Evolutionary conservation across 2,797 vertebrate species (phyloP).

Genomic region (Epinephelus awoara): DNA sequence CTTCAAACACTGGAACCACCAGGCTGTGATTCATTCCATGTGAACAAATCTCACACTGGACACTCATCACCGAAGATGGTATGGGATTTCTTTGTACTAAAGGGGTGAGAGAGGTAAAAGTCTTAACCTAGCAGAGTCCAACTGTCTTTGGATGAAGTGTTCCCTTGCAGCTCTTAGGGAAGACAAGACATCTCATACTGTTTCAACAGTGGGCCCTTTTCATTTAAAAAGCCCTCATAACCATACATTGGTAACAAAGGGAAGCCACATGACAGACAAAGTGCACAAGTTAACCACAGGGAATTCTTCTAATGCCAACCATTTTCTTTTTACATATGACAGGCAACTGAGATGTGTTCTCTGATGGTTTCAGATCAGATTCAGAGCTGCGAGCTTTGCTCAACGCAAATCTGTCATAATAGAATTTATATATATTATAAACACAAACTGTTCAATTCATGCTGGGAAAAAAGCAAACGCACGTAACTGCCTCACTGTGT

Average conservation of each 20-base stretch:
- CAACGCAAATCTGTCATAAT: neutral
- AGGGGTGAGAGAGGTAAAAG: neutral
- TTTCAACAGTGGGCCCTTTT: neutral
- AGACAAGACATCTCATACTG: neutral
- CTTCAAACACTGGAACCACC: conserved; percentile 10
- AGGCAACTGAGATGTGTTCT: neutral
- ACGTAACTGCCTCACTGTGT: neutral
- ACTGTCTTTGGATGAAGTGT: neutral
- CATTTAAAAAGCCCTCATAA: conserved; percentile 1
- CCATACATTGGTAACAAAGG: conserved; percentile 15
- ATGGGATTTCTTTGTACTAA: neutral
- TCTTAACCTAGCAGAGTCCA: conserved; percentile 5
- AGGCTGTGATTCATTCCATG: conserved; percentile 3
- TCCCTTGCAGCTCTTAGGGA: neutral
- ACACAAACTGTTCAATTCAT: neutral
- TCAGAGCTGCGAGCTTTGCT: neutral
- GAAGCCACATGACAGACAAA: conserved; percentile 22
- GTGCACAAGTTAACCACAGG: conserved; percentile 8
- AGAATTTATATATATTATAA: neutral
- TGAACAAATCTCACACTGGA: conserved; percentile 26
- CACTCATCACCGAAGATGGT: neutral
- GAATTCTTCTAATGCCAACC: conserved; percentile 18
- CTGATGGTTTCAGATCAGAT: neutral
- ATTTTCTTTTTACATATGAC: conserved; percentile 6
- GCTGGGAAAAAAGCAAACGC: neutral